Conservation (phyloP, 2,113 vertebrate species). For the Petromus typicus region DNA sequence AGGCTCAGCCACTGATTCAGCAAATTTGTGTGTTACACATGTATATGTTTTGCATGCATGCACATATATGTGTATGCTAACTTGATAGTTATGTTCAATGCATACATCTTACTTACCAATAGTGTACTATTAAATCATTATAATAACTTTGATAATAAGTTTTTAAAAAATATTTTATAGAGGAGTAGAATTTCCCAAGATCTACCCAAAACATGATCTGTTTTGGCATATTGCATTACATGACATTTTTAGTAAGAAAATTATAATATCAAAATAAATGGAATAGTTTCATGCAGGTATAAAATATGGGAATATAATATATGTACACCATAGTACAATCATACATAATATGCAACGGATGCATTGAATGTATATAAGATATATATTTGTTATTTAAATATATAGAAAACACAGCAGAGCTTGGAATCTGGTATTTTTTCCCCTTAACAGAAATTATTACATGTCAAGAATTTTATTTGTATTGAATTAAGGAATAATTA, state of each 20-base stretch:
- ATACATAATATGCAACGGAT: neutral
- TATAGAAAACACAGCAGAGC: neutral
- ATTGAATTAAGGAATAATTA: conserved; percentile 66
- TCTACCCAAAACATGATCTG: neutral
- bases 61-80: neutral
- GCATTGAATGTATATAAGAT: neutral
- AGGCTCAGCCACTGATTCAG: neutral
- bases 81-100: neutral
- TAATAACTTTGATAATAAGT: neutral
- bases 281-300: neutral
- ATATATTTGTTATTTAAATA: conserved; percentile 42
- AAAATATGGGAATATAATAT: neutral
- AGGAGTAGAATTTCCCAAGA: neutral
- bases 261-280: neutral
- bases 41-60: too few relatives aligned
- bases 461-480: conserved; percentile 77
- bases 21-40: neutral
- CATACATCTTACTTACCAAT: neutral
- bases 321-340: neutral
- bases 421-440: conserved; percentile 68
- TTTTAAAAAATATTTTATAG: neutral
- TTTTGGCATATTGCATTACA: neutral
- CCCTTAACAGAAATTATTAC: conserved; percentile 77
- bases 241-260: neutral
- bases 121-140: neutral